Evolutionary conservation across 2,888 invertebrate species (phyloP), one percentile per base, ranked within the genome.

Genomic region (Hermaeophaga mercurialis): DNA sequence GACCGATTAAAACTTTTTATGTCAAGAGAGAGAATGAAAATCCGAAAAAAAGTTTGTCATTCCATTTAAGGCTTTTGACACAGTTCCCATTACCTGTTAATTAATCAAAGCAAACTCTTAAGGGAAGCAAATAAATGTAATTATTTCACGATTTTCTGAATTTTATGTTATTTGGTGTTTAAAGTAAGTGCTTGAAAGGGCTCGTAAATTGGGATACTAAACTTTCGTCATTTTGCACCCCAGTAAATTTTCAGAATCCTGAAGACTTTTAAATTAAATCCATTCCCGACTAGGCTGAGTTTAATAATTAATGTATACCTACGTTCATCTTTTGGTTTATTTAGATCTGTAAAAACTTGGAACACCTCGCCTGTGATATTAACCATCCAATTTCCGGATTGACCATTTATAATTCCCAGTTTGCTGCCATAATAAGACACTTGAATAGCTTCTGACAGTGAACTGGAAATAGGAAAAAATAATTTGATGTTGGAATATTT

Each of bases 381-480:
- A 9, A 82, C 80, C 34, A 88, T 76, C 83, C 84, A 85, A 15
- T 76, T 70, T 12, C 85, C 87, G 0, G 81, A 83, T 69, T 81
- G 81, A 0, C 87, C 86, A 63, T 87, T 85, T 19, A 88, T 75
- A 18, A 88, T 73, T 1, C 83, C 84, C 57, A 88, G 73, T 41
- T 81, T 80, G 53, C 86, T 86, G 1, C 84, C 83, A 64, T 82
- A 79, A 64, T 78, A 77, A 4, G 82, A 81, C 17, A 87, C 79
- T 65, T 87, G 84, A 2, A 83, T 69, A 19, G 82, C 80, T 49
- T 84, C 82, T 15, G 83, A 78, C 31, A 88, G 71, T 73, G 81
- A 80, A 17, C 65, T 66, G 56, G 36, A 58, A 63, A 34, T n/a
- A 34, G 12, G 22, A 33, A 41, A 41, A 3, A 22, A 22, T 22